Evolutionary conservation across 2,797 vertebrate species (phyloP).

Genomic region (Pangasius djambal): DNA sequence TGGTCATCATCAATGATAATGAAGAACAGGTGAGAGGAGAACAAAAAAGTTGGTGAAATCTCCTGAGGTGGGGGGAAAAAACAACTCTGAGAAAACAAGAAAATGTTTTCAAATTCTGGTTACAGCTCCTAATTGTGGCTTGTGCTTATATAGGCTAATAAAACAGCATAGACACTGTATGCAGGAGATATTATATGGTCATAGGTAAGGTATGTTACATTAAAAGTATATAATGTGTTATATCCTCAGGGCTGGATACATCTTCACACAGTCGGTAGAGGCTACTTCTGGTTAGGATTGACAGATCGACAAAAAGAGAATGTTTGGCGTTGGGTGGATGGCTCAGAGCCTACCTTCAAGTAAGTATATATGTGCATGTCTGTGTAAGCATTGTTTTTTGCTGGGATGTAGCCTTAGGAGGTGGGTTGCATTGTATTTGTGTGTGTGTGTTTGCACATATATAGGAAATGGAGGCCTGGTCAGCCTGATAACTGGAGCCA

Average conservation of each 20-base stretch:
- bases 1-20: constrained; percentile 85
- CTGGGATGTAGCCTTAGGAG: constrained; percentile 66
- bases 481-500: constrained; percentile 94
- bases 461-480: constrained; percentile 90
- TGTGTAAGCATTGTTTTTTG: not conserved
- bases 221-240: not conserved
- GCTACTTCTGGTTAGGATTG: constrained; percentile 93
- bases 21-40: constrained; percentile 86
- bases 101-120: not conserved
- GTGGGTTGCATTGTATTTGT: not conserved
- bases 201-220: not conserved
- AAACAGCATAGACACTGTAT: not conserved
- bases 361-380: constrained; percentile 68
- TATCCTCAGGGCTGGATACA: constrained; percentile 87
- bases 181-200: not conserved
- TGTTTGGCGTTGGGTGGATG: constrained; percentile 91
- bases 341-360: constrained; percentile 82
- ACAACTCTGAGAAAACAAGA: not conserved
- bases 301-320: constrained; percentile 84
- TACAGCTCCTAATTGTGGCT: not conserved
- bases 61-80: not conserved
- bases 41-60: not conserved
- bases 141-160: not conserved
- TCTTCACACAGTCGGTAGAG: constrained; percentile 80
- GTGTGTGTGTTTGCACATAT: constrained; percentile 52